A percentile compares a stretch with the other conserved stretches of the same genome.
Conservation (phyloP, 1,140 invertebrate genomes). For the Callitettix versicolor region DNA sequence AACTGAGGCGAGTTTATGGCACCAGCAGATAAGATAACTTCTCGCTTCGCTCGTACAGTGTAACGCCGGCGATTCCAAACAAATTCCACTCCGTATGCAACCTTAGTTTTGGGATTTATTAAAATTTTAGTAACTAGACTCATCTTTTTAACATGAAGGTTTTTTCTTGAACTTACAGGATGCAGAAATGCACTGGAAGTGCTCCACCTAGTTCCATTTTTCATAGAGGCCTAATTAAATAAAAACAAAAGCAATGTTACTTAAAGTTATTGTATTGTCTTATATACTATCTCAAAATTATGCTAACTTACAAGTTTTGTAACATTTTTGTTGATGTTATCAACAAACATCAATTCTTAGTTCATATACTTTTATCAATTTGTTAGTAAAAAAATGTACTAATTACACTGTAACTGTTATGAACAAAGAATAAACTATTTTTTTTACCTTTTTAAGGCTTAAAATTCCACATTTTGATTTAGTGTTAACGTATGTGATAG, state of each 20-base stretch:
- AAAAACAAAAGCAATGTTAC: slow-evolving; percentile 37
- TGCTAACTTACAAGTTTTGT: too few relatives aligned
- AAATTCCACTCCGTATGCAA: slow-evolving; percentile 51
- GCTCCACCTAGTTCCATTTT: slow-evolving; percentile 61
- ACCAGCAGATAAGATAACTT: slow-evolving; percentile 67
- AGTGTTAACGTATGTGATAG: too few relatives aligned
- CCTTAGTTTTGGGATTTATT: slow-evolving; percentile 52
- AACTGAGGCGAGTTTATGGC: slow-evolving; percentile 65
- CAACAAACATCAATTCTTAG: too few relatives aligned
- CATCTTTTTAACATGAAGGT: slow-evolving; percentile 52
- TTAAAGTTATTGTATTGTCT: slow-evolving; percentile 51
- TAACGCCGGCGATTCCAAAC: slow-evolving; percentile 39
- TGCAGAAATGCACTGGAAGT: slow-evolving; percentile 62
- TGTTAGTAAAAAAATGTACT: too few relatives aligned
- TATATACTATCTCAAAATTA: too few relatives aligned
- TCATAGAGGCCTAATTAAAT: slow-evolving; percentile 49
- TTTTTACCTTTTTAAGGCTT: too few relatives aligned
- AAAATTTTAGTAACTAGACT: slow-evolving; percentile 59
- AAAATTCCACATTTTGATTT: too few relatives aligned
- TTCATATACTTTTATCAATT: too few relatives aligned
- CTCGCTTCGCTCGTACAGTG: slow-evolving; percentile 49
- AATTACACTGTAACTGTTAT: too few relatives aligned
- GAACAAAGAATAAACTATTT: too few relatives aligned
- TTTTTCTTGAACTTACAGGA: slow-evolving; percentile 46
- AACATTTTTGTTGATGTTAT: too few relatives aligned